phyloP scores from a whole-genome alignment of 2,113 vertebrate species.

The Phaetusa simplex region DNA sequence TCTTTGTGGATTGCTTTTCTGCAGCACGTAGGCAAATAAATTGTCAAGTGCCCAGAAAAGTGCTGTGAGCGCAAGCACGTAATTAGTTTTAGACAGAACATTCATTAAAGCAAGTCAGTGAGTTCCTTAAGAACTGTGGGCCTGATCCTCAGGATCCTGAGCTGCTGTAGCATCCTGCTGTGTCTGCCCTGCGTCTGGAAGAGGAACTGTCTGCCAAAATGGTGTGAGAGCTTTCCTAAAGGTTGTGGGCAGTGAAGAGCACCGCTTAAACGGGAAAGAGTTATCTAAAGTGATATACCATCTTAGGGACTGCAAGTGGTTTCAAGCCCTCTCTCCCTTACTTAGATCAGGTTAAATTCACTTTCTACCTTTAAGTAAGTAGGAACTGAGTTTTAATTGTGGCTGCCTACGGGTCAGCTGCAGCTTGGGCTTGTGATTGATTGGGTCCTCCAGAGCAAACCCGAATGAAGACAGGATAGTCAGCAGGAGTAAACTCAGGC shows the following conservation, averaged over 20 bases:
- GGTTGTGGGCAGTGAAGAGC: neutral
- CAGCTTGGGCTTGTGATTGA: slow-evolving; percentile 32
- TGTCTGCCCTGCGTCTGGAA: neutral
- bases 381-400: slow-evolving; percentile 56
- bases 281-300: neutral
- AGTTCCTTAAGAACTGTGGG: neutral
- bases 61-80: neutral
- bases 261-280: neutral
- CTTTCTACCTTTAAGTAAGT: slow-evolving; percentile 2
- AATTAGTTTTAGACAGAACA: slow-evolving; percentile 1
- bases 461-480: slow-evolving; percentile 6
- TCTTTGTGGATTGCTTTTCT: neutral
- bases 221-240: neutral
- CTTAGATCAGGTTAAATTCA: slow-evolving; percentile 37
- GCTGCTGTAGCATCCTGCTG: neutral
- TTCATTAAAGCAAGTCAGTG: neutral
- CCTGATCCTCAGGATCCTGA: neutral
- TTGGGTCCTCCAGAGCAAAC: slow-evolving; percentile 22
- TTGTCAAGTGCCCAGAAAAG: neutral
- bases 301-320: neutral
- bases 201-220: neutral
- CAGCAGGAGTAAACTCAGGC: slow-evolving; percentile 49
- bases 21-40: neutral
- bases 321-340: neutral
- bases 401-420: slow-evolving; percentile 1